Evolutionary conservation across 1,140 invertebrate species (phyloP).

Genomic region (Chironomus tepperi): DNA sequence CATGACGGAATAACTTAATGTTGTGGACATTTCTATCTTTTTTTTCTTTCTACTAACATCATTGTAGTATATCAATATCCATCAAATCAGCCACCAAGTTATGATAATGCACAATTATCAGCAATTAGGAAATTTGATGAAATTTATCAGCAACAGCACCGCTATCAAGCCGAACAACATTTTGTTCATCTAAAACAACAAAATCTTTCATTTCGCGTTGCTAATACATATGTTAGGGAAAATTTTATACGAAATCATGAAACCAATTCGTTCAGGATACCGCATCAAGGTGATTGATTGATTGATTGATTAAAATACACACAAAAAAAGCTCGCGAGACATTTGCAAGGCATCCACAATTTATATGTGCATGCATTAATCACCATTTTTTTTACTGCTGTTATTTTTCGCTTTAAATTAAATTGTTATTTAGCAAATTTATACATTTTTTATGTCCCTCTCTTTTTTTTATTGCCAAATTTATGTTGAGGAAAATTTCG

Average conservation of each 20-base stretch:
- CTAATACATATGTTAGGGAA: slow-evolving; percentile 3
- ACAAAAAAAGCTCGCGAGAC: too few relatives aligned
- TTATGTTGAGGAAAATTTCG: too few relatives aligned
- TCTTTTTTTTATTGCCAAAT: too few relatives aligned
- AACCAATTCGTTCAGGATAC: slow-evolving; percentile 16
- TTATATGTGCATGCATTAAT: too few relatives aligned
- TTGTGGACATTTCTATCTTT: not conserved
- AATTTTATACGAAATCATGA: slow-evolving; percentile 1
- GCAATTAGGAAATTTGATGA: slow-evolving; percentile 15
- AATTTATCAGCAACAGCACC: slow-evolving; percentile 19
- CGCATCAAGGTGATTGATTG: not conserved
- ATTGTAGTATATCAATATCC: slow-evolving; percentile 2
- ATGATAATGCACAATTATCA: not conserved
- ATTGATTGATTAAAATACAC: too few relatives aligned
- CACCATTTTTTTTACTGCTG: too few relatives aligned
- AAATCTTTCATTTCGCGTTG: slow-evolving; percentile 1
- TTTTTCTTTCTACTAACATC: not conserved
- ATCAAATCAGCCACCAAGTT: not conserved
- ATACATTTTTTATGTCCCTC: too few relatives aligned
- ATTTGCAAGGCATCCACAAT: too few relatives aligned
- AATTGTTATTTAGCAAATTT: too few relatives aligned
- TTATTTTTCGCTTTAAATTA: too few relatives aligned
- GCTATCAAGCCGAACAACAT: not conserved
- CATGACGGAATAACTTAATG: not conserved
- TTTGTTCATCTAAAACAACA: slow-evolving; percentile 11